Percentiles rank a stretch among this genome's conserved stretches.
Evolutionary conservation across 2,888 invertebrate species (phyloP).

Genomic region (Aproaerema taeniolella): DNA sequence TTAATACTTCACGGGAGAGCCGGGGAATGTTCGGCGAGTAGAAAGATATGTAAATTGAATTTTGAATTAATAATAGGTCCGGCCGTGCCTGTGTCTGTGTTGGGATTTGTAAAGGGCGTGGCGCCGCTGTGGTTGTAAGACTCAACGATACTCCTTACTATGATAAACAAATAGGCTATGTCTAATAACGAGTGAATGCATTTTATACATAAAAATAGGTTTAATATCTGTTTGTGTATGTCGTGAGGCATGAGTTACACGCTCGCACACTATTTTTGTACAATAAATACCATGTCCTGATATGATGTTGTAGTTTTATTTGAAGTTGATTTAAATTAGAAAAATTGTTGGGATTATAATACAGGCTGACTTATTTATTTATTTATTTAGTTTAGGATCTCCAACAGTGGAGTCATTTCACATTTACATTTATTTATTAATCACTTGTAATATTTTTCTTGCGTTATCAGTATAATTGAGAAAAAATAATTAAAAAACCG

Average conservation of each 20-base stretch:
- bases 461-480: too few relatives aligned
- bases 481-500: too few relatives aligned
- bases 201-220: slow-evolving; percentile 71
- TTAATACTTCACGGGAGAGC: slow-evolving; percentile 9
- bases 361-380: too few relatives aligned
- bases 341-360: background rate
- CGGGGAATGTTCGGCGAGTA: slow-evolving; percentile 14
- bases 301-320: slow-evolving; percentile 64
- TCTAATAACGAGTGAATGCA: slow-evolving; percentile 74
- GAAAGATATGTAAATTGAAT: slow-evolving; percentile 24
- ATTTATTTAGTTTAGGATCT: too few relatives aligned
- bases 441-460: too few relatives aligned
- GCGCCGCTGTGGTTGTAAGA: slow-evolving; percentile 60
- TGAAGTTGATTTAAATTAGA: slow-evolving; percentile 24
- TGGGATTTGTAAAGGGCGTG: slow-evolving; percentile 49
- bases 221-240: slow-evolving; percentile 71
- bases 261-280: slow-evolving; percentile 78
- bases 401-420: too few relatives aligned
- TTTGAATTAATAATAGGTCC: slow-evolving; percentile 24
- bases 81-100: slow-evolving; percentile 45
- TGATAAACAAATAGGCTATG: slow-evolving; percentile 68
- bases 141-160: slow-evolving; percentile 68
- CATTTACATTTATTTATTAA: too few relatives aligned
- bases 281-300: slow-evolving; percentile 76
- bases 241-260: slow-evolving; percentile 71